Base-by-base conservation (phyloP, 2,888 invertebrate species). In the Seira sanloemensis region DNA sequence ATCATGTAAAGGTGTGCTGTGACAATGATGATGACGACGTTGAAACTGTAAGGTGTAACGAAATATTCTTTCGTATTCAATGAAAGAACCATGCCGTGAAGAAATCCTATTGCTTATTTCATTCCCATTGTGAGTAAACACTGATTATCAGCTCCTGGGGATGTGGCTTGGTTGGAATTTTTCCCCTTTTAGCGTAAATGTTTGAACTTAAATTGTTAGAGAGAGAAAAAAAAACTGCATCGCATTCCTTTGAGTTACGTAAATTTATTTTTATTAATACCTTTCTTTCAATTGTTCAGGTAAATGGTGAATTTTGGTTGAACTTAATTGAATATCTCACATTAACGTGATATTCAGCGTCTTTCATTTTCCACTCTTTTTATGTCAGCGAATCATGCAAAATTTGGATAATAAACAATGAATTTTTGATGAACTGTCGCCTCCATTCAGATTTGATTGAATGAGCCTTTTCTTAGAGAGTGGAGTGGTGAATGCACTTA, bases 1-100 rank as follows among this genome's bases (percentile, higher is more conserved):
- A 50, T 50, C 50, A 50, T 50, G 50, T 50, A 50, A 50, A 50
- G 50, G 50, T 50, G 50, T 50, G 50, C 50, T 50, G 50, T 75
- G 76, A 72, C 24, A 37, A 78, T 19, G 26, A 71, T 69, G 54
- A 65, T 21, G 65, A 69, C 19, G 50, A 77, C 27, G 71, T 76
- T 77, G 82, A 73, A 73, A 73, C 23, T 77, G 71, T 25, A 71
- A 77, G 77, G 82, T 83, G 77, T 77, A 83, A 77, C 82, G 77
- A 77, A 77, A 77, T 77, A 78, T 76, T 65, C 76, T 58, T 54
- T 21, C n/a, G 71, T 24, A 24, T 37, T 76, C 19, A 25, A 19
- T 7, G 18, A 54, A 76, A 67, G 65, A 76, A 67, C 62, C 50
- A 54, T 62, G 75, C 66, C 77, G 77, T 62, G 68, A 83, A 72